Evolutionary conservation across 2,113 vertebrate species (phyloP).

Genomic region (Cisticola juncidis): DNA sequence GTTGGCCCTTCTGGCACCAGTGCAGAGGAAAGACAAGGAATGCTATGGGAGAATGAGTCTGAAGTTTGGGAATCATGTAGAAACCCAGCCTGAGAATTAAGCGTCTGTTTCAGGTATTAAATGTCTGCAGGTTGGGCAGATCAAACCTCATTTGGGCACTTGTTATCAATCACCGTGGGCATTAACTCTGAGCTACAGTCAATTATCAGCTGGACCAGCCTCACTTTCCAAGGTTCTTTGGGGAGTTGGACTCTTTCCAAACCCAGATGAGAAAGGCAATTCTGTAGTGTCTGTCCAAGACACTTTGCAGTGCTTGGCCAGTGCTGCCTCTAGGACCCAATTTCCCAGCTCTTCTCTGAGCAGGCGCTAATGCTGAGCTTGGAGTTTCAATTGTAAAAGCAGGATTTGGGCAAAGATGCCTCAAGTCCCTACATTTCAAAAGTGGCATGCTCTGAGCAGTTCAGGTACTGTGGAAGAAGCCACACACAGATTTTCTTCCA

Average conservation of each 20-base stretch:
- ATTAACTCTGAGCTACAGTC: not conserved
- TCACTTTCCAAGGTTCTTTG: not conserved
- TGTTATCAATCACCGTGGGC: not conserved
- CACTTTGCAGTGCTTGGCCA: not conserved
- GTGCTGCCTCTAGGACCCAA: not conserved
- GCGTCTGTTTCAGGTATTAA: not conserved
- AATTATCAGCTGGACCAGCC: not conserved
- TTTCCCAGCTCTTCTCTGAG: not conserved
- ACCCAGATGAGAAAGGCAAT: not conserved
- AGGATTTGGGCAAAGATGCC: not conserved
- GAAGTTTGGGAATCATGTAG: not conserved
- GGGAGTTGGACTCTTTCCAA: not conserved
- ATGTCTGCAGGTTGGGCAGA: not conserved
- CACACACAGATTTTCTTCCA: not conserved
- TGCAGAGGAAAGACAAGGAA: not conserved
- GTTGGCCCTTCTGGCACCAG: not conserved
- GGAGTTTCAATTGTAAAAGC: not conserved
- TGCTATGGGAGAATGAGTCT: not conserved
- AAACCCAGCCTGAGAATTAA: not conserved
- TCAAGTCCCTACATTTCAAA: not conserved
- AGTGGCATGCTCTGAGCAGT: not conserved
- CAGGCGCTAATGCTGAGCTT: not conserved
- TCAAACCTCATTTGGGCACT: not conserved
- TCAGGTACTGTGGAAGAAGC: not conserved
- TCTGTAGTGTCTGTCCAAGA: not conserved